A percentile compares a stretch with the other conserved stretches of the same genome.
Evolutionary conservation across 2,797 vertebrate genomes (phyloP).

Genomic region (Ficedula albicollis): DNA sequence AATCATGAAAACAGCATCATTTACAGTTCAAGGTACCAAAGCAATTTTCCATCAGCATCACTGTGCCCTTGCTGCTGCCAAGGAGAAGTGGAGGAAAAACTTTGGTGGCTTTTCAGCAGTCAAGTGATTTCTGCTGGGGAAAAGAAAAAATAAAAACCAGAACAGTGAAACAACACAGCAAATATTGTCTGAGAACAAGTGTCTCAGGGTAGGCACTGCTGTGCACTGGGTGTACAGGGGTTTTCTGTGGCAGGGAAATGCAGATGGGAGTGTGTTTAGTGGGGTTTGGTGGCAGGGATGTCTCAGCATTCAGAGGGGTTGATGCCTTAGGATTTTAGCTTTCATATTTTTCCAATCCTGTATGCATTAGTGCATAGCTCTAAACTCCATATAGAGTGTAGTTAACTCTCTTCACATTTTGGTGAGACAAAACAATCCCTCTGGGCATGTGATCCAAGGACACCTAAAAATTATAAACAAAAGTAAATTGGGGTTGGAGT

Average conservation of each 20-base stretch:
- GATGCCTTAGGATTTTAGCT: neutral
- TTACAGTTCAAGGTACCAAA: constrained; percentile 69
- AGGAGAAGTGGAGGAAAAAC: neutral
- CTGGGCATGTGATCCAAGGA: neutral
- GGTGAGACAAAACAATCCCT: neutral
- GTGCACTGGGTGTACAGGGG: neutral
- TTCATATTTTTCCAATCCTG: neutral
- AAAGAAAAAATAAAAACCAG: fast-evolving
- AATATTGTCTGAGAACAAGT: neutral
- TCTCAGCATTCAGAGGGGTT: neutral
- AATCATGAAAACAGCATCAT: constrained; percentile 68
- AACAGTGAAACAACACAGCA: fast-evolving
- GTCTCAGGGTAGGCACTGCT: fast-evolving
- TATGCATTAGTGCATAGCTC: neutral
- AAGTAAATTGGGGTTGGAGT: neutral
- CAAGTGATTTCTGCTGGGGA: neutral
- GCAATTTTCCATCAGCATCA: constrained; percentile 54
- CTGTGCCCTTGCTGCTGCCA: constrained; percentile 28
- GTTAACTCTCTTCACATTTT: neutral
- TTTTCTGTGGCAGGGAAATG: neutral
- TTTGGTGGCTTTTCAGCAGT: neutral
- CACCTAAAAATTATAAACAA: neutral
- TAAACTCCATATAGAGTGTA: neutral
- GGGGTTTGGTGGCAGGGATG: neutral
- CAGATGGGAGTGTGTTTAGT: neutral